Conservation (phyloP, 2,113 vertebrate species). For the Spea multiplicata region DNA sequence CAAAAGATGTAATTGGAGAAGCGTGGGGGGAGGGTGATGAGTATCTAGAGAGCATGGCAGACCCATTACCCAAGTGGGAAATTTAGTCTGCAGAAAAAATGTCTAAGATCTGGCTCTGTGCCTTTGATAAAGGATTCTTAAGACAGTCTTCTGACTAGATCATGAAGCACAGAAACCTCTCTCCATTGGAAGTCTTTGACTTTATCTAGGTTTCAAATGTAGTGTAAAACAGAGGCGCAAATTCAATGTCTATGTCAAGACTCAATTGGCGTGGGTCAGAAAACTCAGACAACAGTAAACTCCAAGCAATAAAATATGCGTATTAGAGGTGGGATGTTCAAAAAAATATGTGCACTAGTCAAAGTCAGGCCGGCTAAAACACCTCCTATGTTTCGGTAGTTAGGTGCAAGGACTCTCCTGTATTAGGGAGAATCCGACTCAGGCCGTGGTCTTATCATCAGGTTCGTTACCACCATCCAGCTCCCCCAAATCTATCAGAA, state of each 20-base stretch:
- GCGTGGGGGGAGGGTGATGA: constrained; percentile 28
- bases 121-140: constrained; percentile 8
- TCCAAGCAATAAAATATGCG: not conserved
- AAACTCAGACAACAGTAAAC: not conserved
- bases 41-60: constrained; percentile 42
- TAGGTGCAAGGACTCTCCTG: too few species aligned
- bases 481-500: too few species aligned
- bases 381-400: too few species aligned
- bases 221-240: not conserved
- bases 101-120: constrained; percentile 7
- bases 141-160: not conserved
- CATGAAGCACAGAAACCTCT: not conserved
- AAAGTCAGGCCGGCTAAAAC: too few species aligned
- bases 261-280: not conserved
- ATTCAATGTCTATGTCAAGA: not conserved
- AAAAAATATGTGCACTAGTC: too few species aligned
- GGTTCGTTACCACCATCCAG: too few species aligned
- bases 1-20: constrained; percentile 55
- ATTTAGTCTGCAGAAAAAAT: constrained; percentile 6
- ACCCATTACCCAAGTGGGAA: constrained; percentile 13
- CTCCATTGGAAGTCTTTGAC: not conserved
- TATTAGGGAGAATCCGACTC: too few species aligned
- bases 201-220: not conserved
- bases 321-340: not conserved
- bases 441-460: too few species aligned